Evolutionary conservation across 1,140 invertebrate genomes (phyloP), one percentile per base, ranked within the genome.

Genomic region (Calliphora vicina): DNA sequence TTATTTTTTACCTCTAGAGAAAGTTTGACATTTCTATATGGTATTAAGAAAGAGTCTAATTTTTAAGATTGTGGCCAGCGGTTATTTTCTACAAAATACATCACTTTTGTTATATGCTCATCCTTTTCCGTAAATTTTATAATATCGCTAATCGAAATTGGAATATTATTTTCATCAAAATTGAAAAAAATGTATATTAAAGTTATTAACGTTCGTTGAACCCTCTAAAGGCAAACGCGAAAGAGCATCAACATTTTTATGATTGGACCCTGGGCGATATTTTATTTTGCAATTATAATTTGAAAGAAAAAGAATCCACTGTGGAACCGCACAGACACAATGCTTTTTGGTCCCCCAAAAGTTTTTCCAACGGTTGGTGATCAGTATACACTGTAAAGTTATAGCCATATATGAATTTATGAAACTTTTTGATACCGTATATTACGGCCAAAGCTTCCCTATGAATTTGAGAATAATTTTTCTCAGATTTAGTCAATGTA

Each of bases 251-350:
- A 82, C 84, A 45, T 45, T 45, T 26, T 84, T 86, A 27, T 88
- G 86, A 57, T 85, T 85, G 81, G 88, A 86, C 8, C 86, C 82
- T 15, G 83, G 23, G 23, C 83, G 84, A 81, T 91, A 89, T 71
- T 87, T 83, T 82, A 91, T 88, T 27, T 86, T 85, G 85, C 90
- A 91, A 76, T 87, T 81, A 85, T 91, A 91, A 8, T 78, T 87
- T 35, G 84, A 83, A 43, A 92, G 83, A 43, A 84, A 85, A 9
- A 91, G 42, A 13, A 90, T 88, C 86, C 88, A 91, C 91, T 82
- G 82, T 92, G 91, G 23, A 91, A 74, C 25, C 91, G 73, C 5
- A 84, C 84, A 13, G 89, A 87, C 43, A 87, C 83, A 91, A 84
- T 80, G 80, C 26, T 86, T 87, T 83, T 57, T 85, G 84, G 15